phyloP scores from a whole-genome alignment of 64 coral and sea anemone species.

The Pocillopora verrucosa region DNA sequence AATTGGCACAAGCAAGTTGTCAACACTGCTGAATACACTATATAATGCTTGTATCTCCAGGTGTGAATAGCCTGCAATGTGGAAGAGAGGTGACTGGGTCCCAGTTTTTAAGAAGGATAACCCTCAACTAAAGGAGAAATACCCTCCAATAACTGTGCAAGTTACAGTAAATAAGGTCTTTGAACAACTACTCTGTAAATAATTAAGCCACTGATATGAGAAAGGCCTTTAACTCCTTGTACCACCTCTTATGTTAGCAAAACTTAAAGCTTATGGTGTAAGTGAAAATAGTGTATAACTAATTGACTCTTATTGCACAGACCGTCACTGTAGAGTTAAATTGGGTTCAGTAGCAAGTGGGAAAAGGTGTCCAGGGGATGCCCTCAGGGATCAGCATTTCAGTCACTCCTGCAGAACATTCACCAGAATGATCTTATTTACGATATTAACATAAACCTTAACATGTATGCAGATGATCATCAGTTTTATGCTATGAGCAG shows the following conservation, averaged over 20 bases:
- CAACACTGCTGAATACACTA: background rate
- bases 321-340: too few species aligned
- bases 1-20: slow-evolving; percentile 2
- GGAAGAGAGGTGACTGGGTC: background rate
- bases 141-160: slow-evolving; percentile 28
- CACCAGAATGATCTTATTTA: too few species aligned
- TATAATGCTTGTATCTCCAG: background rate
- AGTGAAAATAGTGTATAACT: too few species aligned
- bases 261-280: slow-evolving; percentile 16
- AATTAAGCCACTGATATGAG: slow-evolving; percentile 15
- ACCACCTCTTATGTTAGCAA: slow-evolving; percentile 4
- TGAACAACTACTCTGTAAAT: slow-evolving; percentile 37
- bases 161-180: slow-evolving; percentile 43
- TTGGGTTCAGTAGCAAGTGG: too few species aligned
- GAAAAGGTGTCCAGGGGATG: too few species aligned
- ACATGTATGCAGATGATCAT: slow-evolving; percentile 34
- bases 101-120: slow-evolving; percentile 30
- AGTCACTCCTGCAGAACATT: too few species aligned
- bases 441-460: background rate
- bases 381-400: too few species aligned
- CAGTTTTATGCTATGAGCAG: slow-evolving; percentile 33
- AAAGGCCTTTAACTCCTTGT: slow-evolving; percentile 32
- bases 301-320: too few species aligned
- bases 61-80: slow-evolving; percentile 7
- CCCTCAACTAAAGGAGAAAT: slow-evolving; percentile 11